Percentiles rank a stretch among this genome's conserved stretches.
These are phyloP conservation scores for Daubentonia madagascariensis DNA, from an alignment of 2,113 vertebrate species.

Conservation along the genomic window DNA sequence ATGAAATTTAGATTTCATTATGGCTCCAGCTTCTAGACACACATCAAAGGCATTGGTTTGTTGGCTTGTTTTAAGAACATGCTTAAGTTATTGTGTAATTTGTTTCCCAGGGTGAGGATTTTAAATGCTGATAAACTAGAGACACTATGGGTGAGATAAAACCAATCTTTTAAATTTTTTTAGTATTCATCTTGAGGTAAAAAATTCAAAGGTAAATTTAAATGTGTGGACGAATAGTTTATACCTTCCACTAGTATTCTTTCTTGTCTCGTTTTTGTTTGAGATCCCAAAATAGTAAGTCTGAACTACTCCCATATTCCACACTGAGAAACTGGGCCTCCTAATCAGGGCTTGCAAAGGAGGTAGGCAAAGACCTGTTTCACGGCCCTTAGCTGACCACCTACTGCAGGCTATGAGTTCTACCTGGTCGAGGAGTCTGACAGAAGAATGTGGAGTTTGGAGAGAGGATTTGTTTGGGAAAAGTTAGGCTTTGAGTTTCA, in stretches of 20 bases:
- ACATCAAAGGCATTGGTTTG: slow-evolving; percentile 43
- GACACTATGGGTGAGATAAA: not conserved
- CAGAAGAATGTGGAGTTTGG: not conserved
- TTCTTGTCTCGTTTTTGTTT: not conserved
- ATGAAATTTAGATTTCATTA: slow-evolving; percentile 53
- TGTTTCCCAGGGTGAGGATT: slow-evolving; percentile 35
- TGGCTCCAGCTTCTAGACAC: slow-evolving; percentile 30
- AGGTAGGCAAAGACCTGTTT: not conserved
- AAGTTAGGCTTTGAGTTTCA: not conserved
- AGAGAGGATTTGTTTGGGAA: not conserved
- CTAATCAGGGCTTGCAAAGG: not conserved
- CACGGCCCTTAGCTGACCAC: not conserved
- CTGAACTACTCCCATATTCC: not conserved
- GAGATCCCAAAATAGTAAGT: not conserved
- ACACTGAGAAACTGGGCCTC: not conserved
- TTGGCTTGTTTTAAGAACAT: slow-evolving; percentile 37
- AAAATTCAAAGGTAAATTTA: slow-evolving; percentile 7
- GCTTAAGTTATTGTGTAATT: slow-evolving; percentile 6
- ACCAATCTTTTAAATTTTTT: not conserved
- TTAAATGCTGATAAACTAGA: not conserved
- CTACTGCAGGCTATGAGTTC: not conserved
- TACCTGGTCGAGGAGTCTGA: not conserved
- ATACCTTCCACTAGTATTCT: not conserved
- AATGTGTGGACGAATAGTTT: not conserved
- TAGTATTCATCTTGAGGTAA: not conserved